These are phyloP conservation scores for Solenopsis invicta DNA, from an alignment of 1,140 invertebrate genomes.

Conservation along the genomic window DNA sequence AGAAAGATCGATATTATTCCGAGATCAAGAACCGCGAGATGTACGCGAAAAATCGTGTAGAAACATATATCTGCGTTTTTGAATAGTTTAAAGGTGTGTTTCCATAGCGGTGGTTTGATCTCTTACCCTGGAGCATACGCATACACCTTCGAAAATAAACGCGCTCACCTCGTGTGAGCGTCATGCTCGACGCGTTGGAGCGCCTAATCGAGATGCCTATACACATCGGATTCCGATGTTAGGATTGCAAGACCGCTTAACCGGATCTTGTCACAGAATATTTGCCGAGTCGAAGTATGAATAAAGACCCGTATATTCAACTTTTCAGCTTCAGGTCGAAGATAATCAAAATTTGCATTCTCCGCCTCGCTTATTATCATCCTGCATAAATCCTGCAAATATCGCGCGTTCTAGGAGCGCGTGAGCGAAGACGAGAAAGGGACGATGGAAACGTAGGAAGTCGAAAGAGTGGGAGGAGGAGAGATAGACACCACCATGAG, in stretches of 20 bases:
- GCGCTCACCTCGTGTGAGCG: neutral
- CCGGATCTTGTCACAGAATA: neutral
- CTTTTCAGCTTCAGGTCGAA: neutral
- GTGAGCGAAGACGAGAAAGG: neutral
- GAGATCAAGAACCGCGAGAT: neutral
- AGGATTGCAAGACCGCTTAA: neutral
- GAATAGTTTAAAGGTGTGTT: neutral
- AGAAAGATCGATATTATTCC: slow-evolving; percentile 33
- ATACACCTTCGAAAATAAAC: neutral
- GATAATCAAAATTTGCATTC: neutral
- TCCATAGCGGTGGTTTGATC: slow-evolving; percentile 10
- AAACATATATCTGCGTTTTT: neutral
- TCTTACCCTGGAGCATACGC: neutral
- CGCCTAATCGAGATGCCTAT: slow-evolving; percentile 22
- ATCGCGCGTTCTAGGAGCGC: neutral
- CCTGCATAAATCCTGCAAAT: neutral
- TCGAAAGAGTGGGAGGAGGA: slow-evolving; percentile 20
- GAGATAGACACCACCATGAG: slow-evolving; percentile 1
- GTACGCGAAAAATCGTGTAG: neutral
- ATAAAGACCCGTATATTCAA: neutral
- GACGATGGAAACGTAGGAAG: neutral
- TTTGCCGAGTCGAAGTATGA: neutral
- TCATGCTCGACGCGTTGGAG: neutral
- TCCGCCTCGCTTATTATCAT: neutral
- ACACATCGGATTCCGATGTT: neutral